phyloP scores from a whole-genome alignment of 1,140 invertebrate species.

The Octopus sinensis region DNA sequence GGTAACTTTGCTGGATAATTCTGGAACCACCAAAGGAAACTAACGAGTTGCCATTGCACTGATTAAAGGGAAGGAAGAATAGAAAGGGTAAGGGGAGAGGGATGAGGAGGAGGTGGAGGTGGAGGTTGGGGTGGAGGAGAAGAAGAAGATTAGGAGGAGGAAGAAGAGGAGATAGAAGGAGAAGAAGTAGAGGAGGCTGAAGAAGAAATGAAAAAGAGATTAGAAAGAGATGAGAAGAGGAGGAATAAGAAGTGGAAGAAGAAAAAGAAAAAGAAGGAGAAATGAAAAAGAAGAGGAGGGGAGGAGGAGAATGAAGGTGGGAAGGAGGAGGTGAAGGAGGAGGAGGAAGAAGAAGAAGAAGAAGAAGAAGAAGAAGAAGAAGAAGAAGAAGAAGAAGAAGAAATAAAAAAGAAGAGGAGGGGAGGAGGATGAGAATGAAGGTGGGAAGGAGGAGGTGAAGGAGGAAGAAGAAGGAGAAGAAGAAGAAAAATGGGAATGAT shows the following conservation, averaged over 20 bases:
- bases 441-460: not conserved
- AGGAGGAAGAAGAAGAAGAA: not conserved
- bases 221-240: not conserved
- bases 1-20: no score
- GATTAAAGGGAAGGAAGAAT: not conserved
- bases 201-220: not conserved
- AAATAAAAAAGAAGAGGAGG: not conserved
- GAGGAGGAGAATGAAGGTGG: not conserved
- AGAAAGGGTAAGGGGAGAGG: not conserved
- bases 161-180: not conserved
- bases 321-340: not conserved
- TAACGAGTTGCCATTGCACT: not conserved
- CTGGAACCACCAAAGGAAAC: no score
- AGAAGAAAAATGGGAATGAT: not conserved
- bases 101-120: not conserved
- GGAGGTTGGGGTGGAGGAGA: not conserved
- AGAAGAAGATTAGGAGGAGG: not conserved
- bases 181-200: not conserved
- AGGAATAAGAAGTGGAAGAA: not conserved
- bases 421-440: not conserved
- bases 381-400: not conserved
- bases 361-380: conserved; percentile 3
- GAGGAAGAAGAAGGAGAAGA: not conserved
- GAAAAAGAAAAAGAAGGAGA: not conserved
- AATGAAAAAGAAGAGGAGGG: not conserved